Evolutionary conservation across 2,888 invertebrate genomes (phyloP).

Genomic region (Ennomos fuscantarius): DNA sequence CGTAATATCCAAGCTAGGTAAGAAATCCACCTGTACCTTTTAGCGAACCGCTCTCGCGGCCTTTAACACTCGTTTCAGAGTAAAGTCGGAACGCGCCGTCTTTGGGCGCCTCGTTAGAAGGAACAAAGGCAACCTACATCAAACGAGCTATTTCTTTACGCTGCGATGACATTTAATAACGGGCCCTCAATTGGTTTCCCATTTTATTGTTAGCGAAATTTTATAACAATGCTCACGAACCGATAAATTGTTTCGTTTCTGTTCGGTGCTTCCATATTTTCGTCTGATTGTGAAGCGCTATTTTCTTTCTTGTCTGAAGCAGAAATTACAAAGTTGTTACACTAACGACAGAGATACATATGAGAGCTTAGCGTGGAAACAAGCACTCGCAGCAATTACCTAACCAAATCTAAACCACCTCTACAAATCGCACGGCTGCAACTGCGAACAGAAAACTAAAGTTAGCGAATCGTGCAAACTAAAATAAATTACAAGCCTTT

Average conservation of each 20-base stretch:
- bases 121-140: conserved; percentile 72
- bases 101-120: conserved; percentile 68
- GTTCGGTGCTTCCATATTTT: conserved; percentile 22
- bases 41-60: conserved; percentile 51
- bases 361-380: conserved; percentile 16
- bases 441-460: conserved; percentile 30
- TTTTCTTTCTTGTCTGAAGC: conserved; percentile 14
- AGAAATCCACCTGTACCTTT: conserved; percentile 52
- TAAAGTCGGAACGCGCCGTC: conserved; percentile 47
- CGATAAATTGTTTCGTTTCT: conserved; percentile 47
- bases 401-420: too few relatives aligned
- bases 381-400: conserved; percentile 41
- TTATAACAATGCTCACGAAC: conserved; percentile 47
- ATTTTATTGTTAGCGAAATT: conserved; percentile 60
- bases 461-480: conserved; percentile 35
- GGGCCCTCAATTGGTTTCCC: conserved; percentile 58
- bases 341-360: conserved; percentile 3
- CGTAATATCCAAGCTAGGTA: conserved; percentile 27
- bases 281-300: conserved; percentile 23
- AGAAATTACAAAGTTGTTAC: conserved; percentile 6
- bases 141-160: conserved; percentile 68
- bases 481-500: conserved; percentile 42
- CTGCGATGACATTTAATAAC: conserved; percentile 66
- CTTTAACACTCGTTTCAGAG: conserved; percentile 63
- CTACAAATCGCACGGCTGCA: conserved; percentile 28